Evolutionary conservation across 2,113 vertebrate species (phyloP).

Genomic region (Nycticorax nycticorax): DNA sequence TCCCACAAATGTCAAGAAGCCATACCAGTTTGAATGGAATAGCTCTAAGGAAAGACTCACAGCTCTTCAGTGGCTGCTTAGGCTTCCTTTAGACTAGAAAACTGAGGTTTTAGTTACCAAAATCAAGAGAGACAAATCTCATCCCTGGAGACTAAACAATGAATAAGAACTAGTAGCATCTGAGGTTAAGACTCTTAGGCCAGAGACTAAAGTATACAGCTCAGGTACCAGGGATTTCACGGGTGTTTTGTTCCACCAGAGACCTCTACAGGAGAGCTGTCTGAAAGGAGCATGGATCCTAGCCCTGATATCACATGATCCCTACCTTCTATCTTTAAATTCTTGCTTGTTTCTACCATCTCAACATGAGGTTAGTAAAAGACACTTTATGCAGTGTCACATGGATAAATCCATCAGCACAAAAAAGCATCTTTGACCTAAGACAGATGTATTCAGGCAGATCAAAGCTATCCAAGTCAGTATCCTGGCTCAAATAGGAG

Average conservation of each 20-base stretch:
- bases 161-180: not conserved
- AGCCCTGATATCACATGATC: not conserved
- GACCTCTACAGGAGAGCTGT: not conserved
- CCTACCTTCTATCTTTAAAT: not conserved
- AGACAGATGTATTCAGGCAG: not conserved
- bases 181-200: not conserved
- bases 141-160: rapidly evolving
- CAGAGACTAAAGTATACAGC: not conserved
- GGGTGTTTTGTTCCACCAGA: not conserved
- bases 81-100: not conserved
- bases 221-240: not conserved
- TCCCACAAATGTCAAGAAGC: not conserved
- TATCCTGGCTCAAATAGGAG: not conserved
- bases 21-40: not conserved
- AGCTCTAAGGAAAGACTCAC: not conserved
- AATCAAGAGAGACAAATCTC: not conserved
- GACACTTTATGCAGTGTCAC: not conserved
- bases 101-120: not conserved
- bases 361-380: not conserved
- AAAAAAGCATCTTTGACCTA: not conserved
- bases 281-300: not conserved
- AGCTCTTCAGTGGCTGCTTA: not conserved
- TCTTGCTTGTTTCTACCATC: not conserved
- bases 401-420: not conserved
- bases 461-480: not conserved